These are phyloP conservation scores for Tetrax tetrax DNA, from an alignment of 2,113 vertebrate genomes.

Conservation along the genomic window DNA sequence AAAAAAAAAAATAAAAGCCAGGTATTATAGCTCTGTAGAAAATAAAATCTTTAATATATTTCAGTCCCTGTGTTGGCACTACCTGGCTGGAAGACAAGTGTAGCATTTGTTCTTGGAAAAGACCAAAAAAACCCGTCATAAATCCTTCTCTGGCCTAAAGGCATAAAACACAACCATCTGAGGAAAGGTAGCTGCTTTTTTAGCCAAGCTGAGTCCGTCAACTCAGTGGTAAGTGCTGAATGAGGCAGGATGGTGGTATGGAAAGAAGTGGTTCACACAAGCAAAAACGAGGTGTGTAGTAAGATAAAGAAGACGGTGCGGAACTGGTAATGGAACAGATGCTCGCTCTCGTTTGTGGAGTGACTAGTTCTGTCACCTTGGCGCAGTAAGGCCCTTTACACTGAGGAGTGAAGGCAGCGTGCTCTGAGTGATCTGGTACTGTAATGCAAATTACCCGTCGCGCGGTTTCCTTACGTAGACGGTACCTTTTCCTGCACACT, in stretches of 20 bases:
- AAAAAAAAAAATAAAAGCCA: background rate
- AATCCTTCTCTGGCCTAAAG: slow-evolving; percentile 51
- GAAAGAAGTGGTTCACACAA: slow-evolving; percentile 25
- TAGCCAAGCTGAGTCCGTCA: slow-evolving; percentile 47
- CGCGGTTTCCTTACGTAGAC: background rate
- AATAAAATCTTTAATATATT: slow-evolving; percentile 19
- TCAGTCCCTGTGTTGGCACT: background rate
- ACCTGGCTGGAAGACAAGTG: slow-evolving; percentile 36
- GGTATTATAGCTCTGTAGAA: background rate
- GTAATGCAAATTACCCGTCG: background rate
- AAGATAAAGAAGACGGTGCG: background rate
- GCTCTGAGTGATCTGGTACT: background rate
- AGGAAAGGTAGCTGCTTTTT: background rate
- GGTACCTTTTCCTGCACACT: background rate
- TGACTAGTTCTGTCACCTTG: slow-evolving; percentile 1
- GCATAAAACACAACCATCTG: slow-evolving; percentile 39
- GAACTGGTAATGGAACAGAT: background rate
- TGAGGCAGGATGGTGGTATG: slow-evolving; percentile 29
- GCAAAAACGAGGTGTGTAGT: background rate
- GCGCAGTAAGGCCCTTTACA: background rate
- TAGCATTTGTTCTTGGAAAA: slow-evolving; percentile 58
- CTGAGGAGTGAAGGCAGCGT: background rate
- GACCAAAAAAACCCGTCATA: background rate
- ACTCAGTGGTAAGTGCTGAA: background rate
- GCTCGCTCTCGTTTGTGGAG: background rate